Percentiles rank a stretch among this genome's conserved stretches.
These are phyloP conservation scores for Philhelius pedissequus DNA, from an alignment of 2,888 invertebrate species.

Conservation along the genomic window DNA sequence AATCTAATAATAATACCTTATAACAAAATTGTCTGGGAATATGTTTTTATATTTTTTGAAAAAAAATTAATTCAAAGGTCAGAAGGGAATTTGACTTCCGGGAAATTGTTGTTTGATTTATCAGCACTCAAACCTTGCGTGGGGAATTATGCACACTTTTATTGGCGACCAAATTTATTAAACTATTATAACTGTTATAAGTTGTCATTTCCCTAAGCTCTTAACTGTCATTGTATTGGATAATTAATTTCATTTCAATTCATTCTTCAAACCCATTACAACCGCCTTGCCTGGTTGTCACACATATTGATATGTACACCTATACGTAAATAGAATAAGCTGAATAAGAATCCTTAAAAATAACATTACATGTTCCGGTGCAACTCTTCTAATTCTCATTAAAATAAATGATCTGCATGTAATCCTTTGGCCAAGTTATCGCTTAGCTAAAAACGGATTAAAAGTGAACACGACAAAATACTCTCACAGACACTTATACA, in stretches of 20 bases:
- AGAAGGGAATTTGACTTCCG: too few species aligned
- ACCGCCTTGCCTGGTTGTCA: not conserved
- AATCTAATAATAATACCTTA: too few species aligned
- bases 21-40: too few species aligned
- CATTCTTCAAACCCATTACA: not conserved
- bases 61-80: too few species aligned
- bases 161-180: too few species aligned
- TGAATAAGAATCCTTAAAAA: not conserved
- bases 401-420: slow-evolving; percentile 74
- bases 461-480: slow-evolving; percentile 22
- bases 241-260: slow-evolving; percentile 30
- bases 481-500: not conserved
- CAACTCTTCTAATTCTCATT: slow-evolving; percentile 74
- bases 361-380: not conserved
- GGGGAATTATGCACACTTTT: too few species aligned
- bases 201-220: not conserved
- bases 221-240: not conserved
- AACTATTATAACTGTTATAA: too few species aligned
- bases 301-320: too few species aligned
- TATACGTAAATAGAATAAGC: not conserved
- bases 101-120: too few species aligned
- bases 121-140: too few species aligned
- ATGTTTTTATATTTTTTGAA: too few species aligned
- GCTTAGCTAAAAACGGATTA: slow-evolving; percentile 54
- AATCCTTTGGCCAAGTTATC: slow-evolving; percentile 60